Conservation (phyloP, 2,888 invertebrate species). For the Lochmaea crataegi region DNA sequence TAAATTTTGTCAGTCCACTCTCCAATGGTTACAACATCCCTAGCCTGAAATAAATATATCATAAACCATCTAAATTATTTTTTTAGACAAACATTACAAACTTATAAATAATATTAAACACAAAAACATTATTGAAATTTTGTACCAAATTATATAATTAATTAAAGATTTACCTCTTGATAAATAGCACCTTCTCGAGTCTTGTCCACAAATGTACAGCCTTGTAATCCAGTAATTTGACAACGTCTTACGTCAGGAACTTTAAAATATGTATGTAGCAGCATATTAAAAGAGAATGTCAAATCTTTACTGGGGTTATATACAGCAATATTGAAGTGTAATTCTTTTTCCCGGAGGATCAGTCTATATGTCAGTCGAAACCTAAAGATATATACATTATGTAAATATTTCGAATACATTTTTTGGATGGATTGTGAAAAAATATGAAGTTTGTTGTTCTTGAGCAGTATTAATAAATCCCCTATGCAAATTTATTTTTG, state of each 20-base stretch:
- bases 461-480: too few species aligned
- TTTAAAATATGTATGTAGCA: constrained; percentile 95
- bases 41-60: constrained; percentile 63
- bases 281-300: constrained; percentile 90
- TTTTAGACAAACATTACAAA: too few species aligned
- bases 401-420: neutral
- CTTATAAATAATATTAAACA: too few species aligned
- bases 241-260: constrained; percentile 93
- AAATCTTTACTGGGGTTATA: constrained; percentile 94
- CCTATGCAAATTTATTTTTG: too few species aligned
- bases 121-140: too few species aligned
- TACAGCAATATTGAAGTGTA: constrained; percentile 93
- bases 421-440: too few species aligned
- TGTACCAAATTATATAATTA: too few species aligned
- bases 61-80: neutral
- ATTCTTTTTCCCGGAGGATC: constrained; percentile 89
- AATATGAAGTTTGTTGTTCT: too few species aligned
- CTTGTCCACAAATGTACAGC: constrained; percentile 80
- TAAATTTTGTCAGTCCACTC: constrained; percentile 96
- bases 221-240: constrained; percentile 92
- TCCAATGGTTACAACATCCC: constrained; percentile 89
- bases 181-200: constrained; percentile 87
- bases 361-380: constrained; percentile 93
- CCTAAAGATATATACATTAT: constrained; percentile 64
- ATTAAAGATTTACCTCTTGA: constrained; percentile 72